Evolutionary conservation across 1,140 invertebrate species (phyloP).

Genomic region (Drosophila leontia): DNA sequence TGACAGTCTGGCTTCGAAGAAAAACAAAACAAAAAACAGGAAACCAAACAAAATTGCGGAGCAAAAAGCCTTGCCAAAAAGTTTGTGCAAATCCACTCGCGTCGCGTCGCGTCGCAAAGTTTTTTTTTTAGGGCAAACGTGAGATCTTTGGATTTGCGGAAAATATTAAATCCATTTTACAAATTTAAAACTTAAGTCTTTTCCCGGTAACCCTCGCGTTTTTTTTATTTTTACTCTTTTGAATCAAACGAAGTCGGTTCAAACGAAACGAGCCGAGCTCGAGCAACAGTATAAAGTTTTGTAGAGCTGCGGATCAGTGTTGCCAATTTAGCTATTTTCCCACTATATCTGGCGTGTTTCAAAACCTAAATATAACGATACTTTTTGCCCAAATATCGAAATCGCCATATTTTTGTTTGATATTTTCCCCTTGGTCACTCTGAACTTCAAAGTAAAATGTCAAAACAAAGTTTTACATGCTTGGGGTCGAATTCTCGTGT

Average conservation of each 20-base stretch:
- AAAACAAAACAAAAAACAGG: background rate
- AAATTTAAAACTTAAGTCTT: background rate
- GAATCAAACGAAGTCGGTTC: slow-evolving; percentile 4
- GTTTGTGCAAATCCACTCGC: slow-evolving; percentile 5
- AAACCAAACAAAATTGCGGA: background rate
- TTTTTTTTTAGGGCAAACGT: background rate
- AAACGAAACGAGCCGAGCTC: slow-evolving; percentile 11
- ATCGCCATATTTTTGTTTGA: no score
- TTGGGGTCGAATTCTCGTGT: no score
- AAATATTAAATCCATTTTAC: background rate
- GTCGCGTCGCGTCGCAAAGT: slow-evolving; percentile 8
- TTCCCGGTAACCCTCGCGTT: background rate
- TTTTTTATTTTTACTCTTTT: background rate
- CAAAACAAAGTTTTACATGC: no score
- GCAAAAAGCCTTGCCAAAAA: slow-evolving; percentile 12
- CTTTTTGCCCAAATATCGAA: no score
- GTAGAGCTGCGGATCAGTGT: background rate
- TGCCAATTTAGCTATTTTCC: no score
- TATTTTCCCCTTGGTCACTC: no score
- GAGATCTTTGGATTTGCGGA: background rate
- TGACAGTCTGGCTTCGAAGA: slow-evolving; percentile 2
- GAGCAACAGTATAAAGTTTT: slow-evolving; percentile 10
- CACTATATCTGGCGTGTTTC: no score
- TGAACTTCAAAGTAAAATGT: no score
- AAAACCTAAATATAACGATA: no score